Base-by-base conservation (phyloP, 2,888 invertebrate species). In the Sminthurides aquaticus region DNA sequence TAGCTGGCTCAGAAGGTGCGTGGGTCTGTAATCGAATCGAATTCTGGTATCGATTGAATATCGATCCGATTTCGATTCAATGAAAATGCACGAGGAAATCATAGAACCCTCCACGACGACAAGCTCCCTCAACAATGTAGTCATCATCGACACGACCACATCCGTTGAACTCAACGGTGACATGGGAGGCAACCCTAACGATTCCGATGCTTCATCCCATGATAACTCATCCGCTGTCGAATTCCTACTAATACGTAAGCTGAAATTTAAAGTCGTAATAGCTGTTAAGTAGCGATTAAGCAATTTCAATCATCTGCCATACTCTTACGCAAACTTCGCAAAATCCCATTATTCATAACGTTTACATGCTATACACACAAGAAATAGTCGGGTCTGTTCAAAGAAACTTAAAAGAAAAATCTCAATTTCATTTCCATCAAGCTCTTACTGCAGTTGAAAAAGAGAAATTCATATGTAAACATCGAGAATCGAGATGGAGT, bases 21-120 rank as follows among this genome's bases (percentile, higher is more conserved):
- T n/a, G n/a, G n/a, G n/a, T n/a, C n/a, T n/a, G n/a, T n/a, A n/a
- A n/a, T n/a, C n/a, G n/a, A n/a, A n/a, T 34, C 5, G 43, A 34
- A 11, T 34, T 34, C 15, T 34, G 43, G 43, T 11, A 15, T 34
- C 43, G 43, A 15, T 11, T 34, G 5, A 34, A 5, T 34, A 11
- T 34, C 43, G 15, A 34, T 5, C 43, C 43, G 43, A 34, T 34
- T 34, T 15, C n/a, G n/a, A n/a, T n/a, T n/a, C 56, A 55, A 26
- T 59, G 20, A 67, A 66, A 62, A 73, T 73, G 73, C 71, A 69
- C 62, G 73, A 73, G 62, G 71, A 73, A 57, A 67, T 70, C n/a
- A n/a, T n/a, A n/a, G 65, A 60, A 52, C 68, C 68, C n/a, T 59
- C 69, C 20, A 69, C 70, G 28, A 66, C 66, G 20, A 65, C 68